Evolutionary conservation across 1,140 invertebrate species (phyloP), one percentile per base, ranked within the genome.

Genomic region (Bacillus rossius): DNA sequence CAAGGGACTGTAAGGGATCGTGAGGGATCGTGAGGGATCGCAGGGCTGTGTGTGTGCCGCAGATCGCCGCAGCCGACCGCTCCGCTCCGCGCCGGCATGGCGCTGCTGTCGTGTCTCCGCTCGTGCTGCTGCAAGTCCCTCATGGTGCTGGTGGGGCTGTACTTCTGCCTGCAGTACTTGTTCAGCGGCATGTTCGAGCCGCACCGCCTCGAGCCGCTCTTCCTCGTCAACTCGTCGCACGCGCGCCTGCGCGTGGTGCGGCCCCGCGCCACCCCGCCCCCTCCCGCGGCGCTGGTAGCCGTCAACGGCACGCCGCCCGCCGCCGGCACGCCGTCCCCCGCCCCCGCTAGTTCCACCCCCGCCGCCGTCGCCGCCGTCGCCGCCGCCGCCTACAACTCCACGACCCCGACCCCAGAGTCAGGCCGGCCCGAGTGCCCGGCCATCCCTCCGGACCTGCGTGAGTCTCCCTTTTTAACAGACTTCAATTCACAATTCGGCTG

Each of bases 91-190:
- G 29, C 29, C 29, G 10, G 4, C 29, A 34, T 34, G 29, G 29
- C 29, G 34, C 37, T 23, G 29, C 25, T 14, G 8, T 19, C 37
- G 29, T 19, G 37, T n/a, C 10, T 54, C 17, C 52, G 29, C 17
- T 54, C 52, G 20, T 40, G 41, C 25, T 40, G 37, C 29, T 54
- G 8, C 40, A 54, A 54, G 52, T n/a, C 41, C 29, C 19, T 54
- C 29, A 42, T 42, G 14, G 42, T 61, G n/a, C 38, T 62, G 23
- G 48, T 61, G 23, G 69, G 69, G 13, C 68, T 78, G 29, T 34
- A 34, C 7, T 72, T 78, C 53, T 69, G 69, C 42, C 66, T 78
- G n/a, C 76, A 78, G 64, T 78, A 77, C 67, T 65, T 75, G 47
- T 68, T 77, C 64, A 77, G 71, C 63, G 71, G 72, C 29, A 70